These are phyloP conservation scores for Drepana falcataria DNA, from an alignment of 2,888 invertebrate species.

Conservation along the genomic window DNA sequence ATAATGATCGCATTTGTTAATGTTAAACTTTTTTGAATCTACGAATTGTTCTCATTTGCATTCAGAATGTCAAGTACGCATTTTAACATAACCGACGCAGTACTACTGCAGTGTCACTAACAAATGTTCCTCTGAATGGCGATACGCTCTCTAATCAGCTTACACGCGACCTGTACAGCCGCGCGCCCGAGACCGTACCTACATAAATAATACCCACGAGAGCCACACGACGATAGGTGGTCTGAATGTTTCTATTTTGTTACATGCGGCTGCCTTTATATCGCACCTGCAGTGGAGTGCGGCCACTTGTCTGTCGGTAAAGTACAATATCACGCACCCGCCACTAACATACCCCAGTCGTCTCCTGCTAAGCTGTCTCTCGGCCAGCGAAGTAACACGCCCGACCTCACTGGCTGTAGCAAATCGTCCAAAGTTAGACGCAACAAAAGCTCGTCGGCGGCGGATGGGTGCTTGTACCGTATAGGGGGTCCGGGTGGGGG, in stretches of 20 bases:
- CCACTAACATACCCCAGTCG: conserved; percentile 71
- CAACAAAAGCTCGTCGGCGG: conserved; percentile 73
- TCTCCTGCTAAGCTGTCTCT: conserved; percentile 61
- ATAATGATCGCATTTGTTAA: neutral
- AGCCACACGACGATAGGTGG: conserved; percentile 28
- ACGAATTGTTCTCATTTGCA: conserved; percentile 3
- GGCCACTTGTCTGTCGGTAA: conserved; percentile 82
- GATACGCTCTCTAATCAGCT: conserved; percentile 17
- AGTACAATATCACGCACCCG: conserved; percentile 83
- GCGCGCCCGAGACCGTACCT: conserved; percentile 7
- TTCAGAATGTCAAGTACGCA: neutral
- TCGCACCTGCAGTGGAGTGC: conserved; percentile 82
- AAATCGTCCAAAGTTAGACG: conserved; percentile 63
- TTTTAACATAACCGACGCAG: conserved; percentile 22
- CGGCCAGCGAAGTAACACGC: conserved; percentile 55
- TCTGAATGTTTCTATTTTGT: conserved; percentile 76
- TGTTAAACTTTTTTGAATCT: neutral
- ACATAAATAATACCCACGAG: conserved; percentile 4
- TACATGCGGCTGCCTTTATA: conserved; percentile 79
- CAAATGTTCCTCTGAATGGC: conserved; percentile 14
- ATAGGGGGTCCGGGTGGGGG: neutral
- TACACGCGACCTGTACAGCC: conserved; percentile 13
- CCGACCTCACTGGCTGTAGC: conserved; percentile 51
- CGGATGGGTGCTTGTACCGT: conserved; percentile 54
- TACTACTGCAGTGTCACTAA: conserved; percentile 32